Conservation (phyloP, 2,113 vertebrate genomes). For the Uropsilus gracilis region DNA sequence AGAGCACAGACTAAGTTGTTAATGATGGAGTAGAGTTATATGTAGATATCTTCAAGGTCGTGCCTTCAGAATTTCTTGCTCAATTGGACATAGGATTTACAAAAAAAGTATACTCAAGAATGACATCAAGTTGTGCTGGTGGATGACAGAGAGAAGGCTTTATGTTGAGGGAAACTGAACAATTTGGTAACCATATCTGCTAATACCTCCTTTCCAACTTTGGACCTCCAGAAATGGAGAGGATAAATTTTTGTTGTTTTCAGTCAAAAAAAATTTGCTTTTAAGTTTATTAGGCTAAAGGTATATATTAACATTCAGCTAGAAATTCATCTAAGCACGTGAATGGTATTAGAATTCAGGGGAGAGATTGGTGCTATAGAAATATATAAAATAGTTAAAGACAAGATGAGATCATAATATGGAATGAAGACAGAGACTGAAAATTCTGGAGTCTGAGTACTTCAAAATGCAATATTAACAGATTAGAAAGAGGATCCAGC, state of each 20-base stretch:
- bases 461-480: neutral
- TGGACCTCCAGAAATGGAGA: too few species aligned
- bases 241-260: too few species aligned
- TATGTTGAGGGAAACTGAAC: neutral
- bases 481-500: neutral
- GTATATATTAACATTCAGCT: neutral
- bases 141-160: neutral
- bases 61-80: neutral
- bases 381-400: neutral
- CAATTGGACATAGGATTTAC: neutral
- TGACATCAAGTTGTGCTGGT: neutral
- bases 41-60: neutral
- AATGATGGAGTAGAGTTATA: neutral
- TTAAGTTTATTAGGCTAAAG: neutral
- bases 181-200: neutral
- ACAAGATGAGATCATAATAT: neutral
- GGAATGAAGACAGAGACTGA: neutral
- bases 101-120: slow-evolving; percentile 9
- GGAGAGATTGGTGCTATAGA: neutral
- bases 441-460: neutral
- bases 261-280: neutral
- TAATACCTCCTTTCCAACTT: too few species aligned
- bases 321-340: neutral
- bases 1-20: neutral
- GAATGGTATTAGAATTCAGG: neutral